Base-by-base conservation (phyloP, 2,797 vertebrate species). In the Lateolabrax maculatus region DNA sequence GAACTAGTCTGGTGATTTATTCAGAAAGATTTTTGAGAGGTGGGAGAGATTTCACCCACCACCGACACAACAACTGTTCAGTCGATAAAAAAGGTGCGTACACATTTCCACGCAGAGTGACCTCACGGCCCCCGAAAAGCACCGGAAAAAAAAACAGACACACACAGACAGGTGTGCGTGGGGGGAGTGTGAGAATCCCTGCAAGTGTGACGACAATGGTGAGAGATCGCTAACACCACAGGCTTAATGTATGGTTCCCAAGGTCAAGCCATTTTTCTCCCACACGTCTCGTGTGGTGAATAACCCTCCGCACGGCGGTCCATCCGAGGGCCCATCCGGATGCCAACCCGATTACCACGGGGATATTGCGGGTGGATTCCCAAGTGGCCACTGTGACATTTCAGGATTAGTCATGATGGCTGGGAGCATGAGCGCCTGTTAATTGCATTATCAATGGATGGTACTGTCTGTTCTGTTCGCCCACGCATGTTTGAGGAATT, bases 151-250 rank as follows among this genome's bases (percentile, higher is more conserved):
- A 88, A 63, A 81, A 72, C 57, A 67, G 85, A 91, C 89, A 56
- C 83, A 75, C 64, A 69, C 69, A 74, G 84, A 92, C 93, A 94
- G 93, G 90, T 93, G 93, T 83, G 77, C 78, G 73, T 44, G 62
- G 82, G 43, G 72, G 60, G 79, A 71, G 82, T 82, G 90, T 93
- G 90, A 89, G 89, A 90, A 90, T 79, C 77, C n/a, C 52, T 67
- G 72, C 75, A 21, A 23, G 64, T 81, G 77, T 71, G 87, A 87
- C 69, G 67, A 84, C 80, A 68, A 79, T 81, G 90, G 66, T 91
- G 89, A 91, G 85, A 92, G 86, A 91, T 75, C 19, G 13, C 81
- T 87, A 85, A 93, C 84, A 84, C 88, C 86, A 51, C 83, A 71
- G 87, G 87, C 84, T 90, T 89, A 87, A 93, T 72, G 85, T 87